Base-by-base conservation (phyloP, 2,797 vertebrate genomes). In the Myotis myotis region DNA sequence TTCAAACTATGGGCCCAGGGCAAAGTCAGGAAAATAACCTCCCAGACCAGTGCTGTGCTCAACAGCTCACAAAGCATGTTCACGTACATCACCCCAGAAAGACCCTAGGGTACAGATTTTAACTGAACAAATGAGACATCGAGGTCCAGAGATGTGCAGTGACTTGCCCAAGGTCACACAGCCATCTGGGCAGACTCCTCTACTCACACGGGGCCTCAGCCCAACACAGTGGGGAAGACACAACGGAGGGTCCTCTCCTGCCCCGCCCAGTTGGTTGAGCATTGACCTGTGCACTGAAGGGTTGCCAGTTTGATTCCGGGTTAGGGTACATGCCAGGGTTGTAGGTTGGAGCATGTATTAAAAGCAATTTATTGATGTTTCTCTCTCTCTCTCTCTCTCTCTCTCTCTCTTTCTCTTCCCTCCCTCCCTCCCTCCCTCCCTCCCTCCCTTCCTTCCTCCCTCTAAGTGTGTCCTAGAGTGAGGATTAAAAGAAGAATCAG, bases 81-180 rank as follows among this genome's bases (percentile, higher is more conserved):
- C 60, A 36, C 22, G 2, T 11, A 1, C 28, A 22, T 13, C 1
- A 9, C 53, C 51, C 28, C 9, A 3, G 28, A 70, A 49, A 62
- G 81, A 72, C 19, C 47, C 44, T 19, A 17, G 74, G 17, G 38
- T 20, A 13, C 6, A 4, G 74, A 20, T 51, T 71, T 49, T 25
- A 74, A 12, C 0, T 1, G 23, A 94, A 41, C 41, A 57, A 78
- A 57, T 4, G 41, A 51, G n/a, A 38, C 28, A 28, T 19, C 16
- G 25, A 72, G 33, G 71, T 4, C 33, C 79, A 44, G 49, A 75
- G 47, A 74, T 66, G 36, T 17, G 17, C 28, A 89, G 30, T 1
- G 22, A 68, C 60, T 89, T 76, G 71, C 51, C 7, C 68, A 55
- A 71, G 53, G 44, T 75, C 82, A 85, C n/a, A 71, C 22, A 81